A percentile compares a stretch with the other conserved stretches of the same genome.
Evolutionary conservation across 2,888 invertebrate species (phyloP).

Genomic region (Epinotia demarniana): DNA sequence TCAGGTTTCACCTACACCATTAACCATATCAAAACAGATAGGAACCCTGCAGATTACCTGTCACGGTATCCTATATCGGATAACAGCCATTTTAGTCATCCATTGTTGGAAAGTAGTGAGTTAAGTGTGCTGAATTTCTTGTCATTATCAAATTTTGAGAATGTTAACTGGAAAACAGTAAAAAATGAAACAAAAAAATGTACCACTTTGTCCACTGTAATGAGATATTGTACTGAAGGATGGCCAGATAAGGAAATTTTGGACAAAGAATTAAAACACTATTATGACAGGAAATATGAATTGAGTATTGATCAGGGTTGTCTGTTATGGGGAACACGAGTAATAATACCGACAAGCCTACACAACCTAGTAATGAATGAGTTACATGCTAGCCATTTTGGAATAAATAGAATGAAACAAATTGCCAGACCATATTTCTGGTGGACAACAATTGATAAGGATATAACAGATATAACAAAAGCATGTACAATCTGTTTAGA

Average conservation of each 20-base stretch:
- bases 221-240: constrained; percentile 43
- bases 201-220: constrained; percentile 33
- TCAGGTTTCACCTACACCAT: neutral
- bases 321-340: constrained; percentile 42
- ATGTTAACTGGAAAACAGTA: constrained; percentile 18
- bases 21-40: constrained; percentile 10
- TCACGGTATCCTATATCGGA: neutral
- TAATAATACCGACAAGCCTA: constrained; percentile 37
- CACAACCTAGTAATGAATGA: constrained; percentile 34
- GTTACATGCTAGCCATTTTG: constrained; percentile 44
- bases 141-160: constrained; percentile 23
- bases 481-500: constrained; percentile 25
- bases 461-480: constrained; percentile 33
- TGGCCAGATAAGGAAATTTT: constrained; percentile 41
- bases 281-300: constrained; percentile 26
- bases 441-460: constrained; percentile 29
- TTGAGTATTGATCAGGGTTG: constrained; percentile 39
- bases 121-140: constrained; percentile 20
- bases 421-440: constrained; percentile 37
- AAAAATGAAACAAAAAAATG: constrained; percentile 37
- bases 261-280: constrained; percentile 20
- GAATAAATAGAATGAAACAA: constrained; percentile 34
- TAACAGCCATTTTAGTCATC: neutral
- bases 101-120: constrained; percentile 9
- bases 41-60: too few species aligned